phyloP scores from a whole-genome alignment of 2,797 vertebrate genomes.

The Smutsia temminckii region DNA sequence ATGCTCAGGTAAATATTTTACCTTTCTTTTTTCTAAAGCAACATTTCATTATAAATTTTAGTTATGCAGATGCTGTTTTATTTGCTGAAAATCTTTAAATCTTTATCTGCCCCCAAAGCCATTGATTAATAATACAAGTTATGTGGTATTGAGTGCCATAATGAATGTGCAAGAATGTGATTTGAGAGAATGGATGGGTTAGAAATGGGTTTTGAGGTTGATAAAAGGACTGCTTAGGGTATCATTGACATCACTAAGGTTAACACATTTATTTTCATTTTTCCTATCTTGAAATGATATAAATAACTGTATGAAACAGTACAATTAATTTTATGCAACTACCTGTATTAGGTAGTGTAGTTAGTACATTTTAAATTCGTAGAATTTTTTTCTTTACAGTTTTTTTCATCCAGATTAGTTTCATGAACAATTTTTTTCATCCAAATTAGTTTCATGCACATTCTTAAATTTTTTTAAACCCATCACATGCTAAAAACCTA shows the following conservation, averaged over 20 bases:
- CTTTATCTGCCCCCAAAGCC: neutral
- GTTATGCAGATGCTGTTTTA: neutral
- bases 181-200: neutral
- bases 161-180: neutral
- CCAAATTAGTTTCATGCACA: conserved; percentile 16
- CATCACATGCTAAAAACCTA: neutral
- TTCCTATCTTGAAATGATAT: conserved; percentile 39
- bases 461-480: neutral
- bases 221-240: conserved; percentile 13
- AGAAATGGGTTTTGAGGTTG: neutral
- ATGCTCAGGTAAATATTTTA: conserved; percentile 56
- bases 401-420: conserved; percentile 12
- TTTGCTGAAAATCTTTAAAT: conserved; percentile 10
- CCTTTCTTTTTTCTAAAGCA: conserved; percentile 6
- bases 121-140: conserved; percentile 19
- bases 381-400: neutral
- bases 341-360: neutral
- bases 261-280: conserved; percentile 47
- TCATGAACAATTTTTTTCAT: neutral
- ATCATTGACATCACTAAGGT: neutral
- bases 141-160: neutral
- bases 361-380: neutral
- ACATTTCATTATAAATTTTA: neutral
- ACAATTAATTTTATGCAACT: conserved; percentile 1
- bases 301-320: neutral